A percentile compares a stretch with the other conserved stretches of the same genome.
Evolutionary conservation across 2,888 invertebrate species (phyloP).

Genomic region (Drosophila lacicola): DNA sequence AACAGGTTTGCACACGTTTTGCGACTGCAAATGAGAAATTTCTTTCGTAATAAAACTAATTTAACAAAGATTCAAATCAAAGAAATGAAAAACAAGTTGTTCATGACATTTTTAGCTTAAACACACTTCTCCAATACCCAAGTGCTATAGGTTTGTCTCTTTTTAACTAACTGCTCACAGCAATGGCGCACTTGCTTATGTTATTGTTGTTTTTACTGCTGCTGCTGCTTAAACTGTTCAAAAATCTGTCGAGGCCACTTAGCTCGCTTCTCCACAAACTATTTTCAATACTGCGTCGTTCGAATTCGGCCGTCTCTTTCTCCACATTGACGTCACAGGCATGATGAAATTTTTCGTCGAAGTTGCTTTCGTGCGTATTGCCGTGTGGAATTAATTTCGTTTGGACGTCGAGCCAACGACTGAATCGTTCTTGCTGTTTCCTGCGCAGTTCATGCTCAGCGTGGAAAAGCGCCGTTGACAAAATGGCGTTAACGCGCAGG

Average conservation of each 20-base stretch:
- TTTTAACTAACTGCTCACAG: constrained; percentile 63
- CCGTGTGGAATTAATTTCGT: constrained; percentile 80
- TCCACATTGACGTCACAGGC: constrained; percentile 38
- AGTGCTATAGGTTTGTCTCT: constrained; percentile 55
- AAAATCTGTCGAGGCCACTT: constrained; percentile 87
- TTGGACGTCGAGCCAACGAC: constrained; percentile 86
- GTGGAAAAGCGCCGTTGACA: constrained; percentile 86
- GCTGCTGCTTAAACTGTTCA: constrained; percentile 86
- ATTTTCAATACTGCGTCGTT: constrained; percentile 75
- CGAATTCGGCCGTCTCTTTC: constrained; percentile 62
- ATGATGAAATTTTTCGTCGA: constrained; percentile 38
- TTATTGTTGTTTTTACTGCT: constrained; percentile 49
- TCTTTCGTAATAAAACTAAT: constrained; percentile 83
- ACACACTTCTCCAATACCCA: constrained; percentile 34
- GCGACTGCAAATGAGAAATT: constrained; percentile 85
- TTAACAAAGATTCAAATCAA: constrained; percentile 54
- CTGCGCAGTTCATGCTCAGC: constrained; percentile 86
- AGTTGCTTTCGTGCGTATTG: constrained; percentile 58
- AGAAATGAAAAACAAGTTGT: constrained; percentile 41
- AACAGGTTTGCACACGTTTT: constrained; percentile 67
- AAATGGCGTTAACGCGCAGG: constrained; percentile 87
- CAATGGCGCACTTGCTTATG: constrained; percentile 57
- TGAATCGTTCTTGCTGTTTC: constrained; percentile 86
- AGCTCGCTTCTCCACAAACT: constrained; percentile 86
- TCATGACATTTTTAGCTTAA: constrained; percentile 39